Conservation (phyloP, 2,888 invertebrate species). For the Agonopterix subpropinquella region DNA sequence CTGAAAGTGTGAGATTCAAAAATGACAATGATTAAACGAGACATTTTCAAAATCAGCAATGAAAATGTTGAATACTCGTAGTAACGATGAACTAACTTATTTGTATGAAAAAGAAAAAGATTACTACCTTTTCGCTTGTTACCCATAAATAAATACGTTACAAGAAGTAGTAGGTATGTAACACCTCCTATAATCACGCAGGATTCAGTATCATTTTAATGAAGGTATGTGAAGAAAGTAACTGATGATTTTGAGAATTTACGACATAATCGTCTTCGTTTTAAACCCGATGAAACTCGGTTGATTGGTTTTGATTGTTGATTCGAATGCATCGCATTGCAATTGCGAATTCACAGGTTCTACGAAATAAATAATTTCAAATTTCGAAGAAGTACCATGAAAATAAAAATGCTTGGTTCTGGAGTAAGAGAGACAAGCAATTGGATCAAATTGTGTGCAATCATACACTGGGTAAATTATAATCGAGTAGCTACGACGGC, state of each 20-base stretch:
- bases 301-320: constrained; percentile 7
- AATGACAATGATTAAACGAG: too few species aligned
- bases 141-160: too few species aligned
- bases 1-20: too few species aligned
- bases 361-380: constrained; percentile 3
- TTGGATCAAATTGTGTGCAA: constrained; percentile 3
- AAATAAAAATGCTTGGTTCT: not conserved
- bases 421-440: not conserved
- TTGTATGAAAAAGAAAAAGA: too few species aligned
- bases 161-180: too few species aligned
- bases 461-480: not conserved
- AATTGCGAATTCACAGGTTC: constrained; percentile 5
- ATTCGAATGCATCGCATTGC: not conserved
- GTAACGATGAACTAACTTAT: too few species aligned
- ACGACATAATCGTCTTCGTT: not conserved
- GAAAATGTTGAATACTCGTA: too few species aligned
- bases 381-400: constrained; percentile 1
- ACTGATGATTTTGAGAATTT: not conserved
- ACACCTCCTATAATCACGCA: too few species aligned
- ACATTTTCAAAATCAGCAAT: too few species aligned
- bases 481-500: constrained; percentile 32
- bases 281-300: constrained; percentile 2
- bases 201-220: too few species aligned
- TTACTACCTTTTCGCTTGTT: too few species aligned
- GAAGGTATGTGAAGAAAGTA: not conserved